Base-by-base conservation (phyloP, 64 coral and sea anemone species). In the Astreopora myriophthalma region DNA sequence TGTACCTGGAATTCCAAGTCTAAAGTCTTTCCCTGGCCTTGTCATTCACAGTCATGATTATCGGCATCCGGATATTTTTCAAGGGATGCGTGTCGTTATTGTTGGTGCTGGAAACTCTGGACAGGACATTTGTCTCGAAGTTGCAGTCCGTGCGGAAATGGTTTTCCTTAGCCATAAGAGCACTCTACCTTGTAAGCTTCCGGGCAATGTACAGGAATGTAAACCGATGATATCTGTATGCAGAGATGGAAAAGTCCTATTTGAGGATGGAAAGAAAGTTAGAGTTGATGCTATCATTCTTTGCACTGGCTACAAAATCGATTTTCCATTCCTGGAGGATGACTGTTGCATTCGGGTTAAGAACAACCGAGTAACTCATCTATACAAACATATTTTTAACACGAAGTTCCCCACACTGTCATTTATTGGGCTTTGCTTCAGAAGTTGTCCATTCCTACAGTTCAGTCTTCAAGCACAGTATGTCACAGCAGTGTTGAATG, bases 371-470 rank as follows among this genome's bases (percentile, higher is more conserved):
- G 62, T 93, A 16, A 87, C 83, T 36, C 82, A 73, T 39, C 57
- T 93, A 3, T 93, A 87, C 34, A 86, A 93, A 79, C 91, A 87
- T 57, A 40, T 93, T 22, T 93, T 93, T 72, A 87, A 93, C 79
- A 93, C 69, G 4, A 77, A 87, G 17, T 86, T 71, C 60, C 91
- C 91, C 30, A 86, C 83, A 14, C 64, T 93, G 74, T 79, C 91
- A 25, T 93, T 93, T 10, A 71, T 93, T 77, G 91, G 91, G 4
- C 8, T 93, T 8, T 6, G n/a, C 14, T 37, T 26, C 48, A 60
- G 42, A 3, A 22, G 29, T 12, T 77, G 70, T 38, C 24, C 36
- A 23, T 88, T 88, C 61, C 60, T 52, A 69, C 70, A 52, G 22
- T 80, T 70, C 22, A 65, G 44, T 28, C 33, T 93, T 2, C 91